phyloP scores from a whole-genome alignment of 2,797 vertebrate genomes.

The Eospalax fontanierii region DNA sequence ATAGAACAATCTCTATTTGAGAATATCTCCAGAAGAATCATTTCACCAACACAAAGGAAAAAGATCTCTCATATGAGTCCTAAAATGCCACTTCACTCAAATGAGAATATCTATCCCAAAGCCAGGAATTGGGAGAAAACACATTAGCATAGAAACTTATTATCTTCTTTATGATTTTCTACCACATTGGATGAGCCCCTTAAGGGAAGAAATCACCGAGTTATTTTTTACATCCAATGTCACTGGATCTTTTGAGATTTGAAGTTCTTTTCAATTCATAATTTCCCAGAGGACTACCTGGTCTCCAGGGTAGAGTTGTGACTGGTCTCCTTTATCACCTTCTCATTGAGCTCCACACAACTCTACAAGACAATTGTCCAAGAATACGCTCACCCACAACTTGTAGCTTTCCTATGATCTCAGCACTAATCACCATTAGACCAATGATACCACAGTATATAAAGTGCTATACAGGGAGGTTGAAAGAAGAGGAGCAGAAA shows the following conservation, averaged over 20 bases:
- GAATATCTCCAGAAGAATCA: background rate
- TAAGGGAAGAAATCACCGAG: background rate
- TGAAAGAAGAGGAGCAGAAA: too few species aligned
- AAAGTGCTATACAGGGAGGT: too few species aligned
- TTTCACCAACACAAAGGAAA: background rate
- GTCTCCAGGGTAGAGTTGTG: background rate
- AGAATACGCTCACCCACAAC: too few species aligned
- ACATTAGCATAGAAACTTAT: background rate
- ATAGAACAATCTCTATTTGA: background rate
- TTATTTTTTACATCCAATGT: background rate
- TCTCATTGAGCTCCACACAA: too few species aligned
- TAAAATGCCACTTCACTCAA: too few species aligned
- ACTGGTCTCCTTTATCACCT: background rate
- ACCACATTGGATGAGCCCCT: background rate
- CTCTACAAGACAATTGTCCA: too few species aligned
- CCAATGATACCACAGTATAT: too few species aligned
- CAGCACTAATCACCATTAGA: too few species aligned
- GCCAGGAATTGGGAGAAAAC: too few species aligned
- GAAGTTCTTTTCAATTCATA: background rate
- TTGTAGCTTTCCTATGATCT: too few species aligned
- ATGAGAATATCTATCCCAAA: background rate
- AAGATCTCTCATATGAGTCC: background rate
- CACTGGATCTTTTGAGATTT: background rate
- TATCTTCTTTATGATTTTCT: background rate
- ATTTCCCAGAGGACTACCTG: background rate